phyloP scores from a whole-genome alignment of 2,113 vertebrate genomes.

The Xerus inauris region DNA sequence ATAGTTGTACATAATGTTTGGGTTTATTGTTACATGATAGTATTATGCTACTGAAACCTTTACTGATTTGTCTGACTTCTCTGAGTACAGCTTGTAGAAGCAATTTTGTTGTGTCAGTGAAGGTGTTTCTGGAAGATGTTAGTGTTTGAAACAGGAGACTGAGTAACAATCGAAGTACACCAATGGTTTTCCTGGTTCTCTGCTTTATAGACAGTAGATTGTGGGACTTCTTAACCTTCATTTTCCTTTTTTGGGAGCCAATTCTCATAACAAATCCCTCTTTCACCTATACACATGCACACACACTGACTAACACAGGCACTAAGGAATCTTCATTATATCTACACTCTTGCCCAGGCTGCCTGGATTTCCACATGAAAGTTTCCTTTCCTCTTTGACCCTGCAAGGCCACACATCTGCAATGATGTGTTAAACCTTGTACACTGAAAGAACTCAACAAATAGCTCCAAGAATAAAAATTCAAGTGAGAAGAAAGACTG shows the following conservation, averaged over 20 bases:
- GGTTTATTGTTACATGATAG: too few species aligned
- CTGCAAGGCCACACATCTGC: neutral
- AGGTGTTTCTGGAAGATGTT: neutral
- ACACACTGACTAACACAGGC: neutral
- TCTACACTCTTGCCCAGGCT: neutral
- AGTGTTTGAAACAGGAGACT: neutral
- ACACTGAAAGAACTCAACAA: neutral
- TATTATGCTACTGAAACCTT: neutral
- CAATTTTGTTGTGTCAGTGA: neutral
- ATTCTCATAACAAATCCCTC: neutral
- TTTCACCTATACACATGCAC: too few species aligned
- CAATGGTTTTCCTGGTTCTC: neutral
- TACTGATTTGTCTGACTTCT: neutral
- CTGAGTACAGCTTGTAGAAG: neutral
- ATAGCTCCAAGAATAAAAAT: slow-evolving; percentile 27
- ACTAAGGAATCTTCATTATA: neutral
- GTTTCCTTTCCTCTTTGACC: neutral
- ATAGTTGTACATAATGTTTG: too few species aligned
- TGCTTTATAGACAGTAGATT: too few species aligned
- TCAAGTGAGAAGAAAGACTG: neutral
- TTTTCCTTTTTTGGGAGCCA: neutral
- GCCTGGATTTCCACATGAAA: neutral
- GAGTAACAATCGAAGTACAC: neutral
- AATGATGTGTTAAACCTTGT: neutral
- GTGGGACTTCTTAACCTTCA: too few species aligned